Conservation (phyloP, 2,113 vertebrate genomes). For the Ursus arctos region DNA sequence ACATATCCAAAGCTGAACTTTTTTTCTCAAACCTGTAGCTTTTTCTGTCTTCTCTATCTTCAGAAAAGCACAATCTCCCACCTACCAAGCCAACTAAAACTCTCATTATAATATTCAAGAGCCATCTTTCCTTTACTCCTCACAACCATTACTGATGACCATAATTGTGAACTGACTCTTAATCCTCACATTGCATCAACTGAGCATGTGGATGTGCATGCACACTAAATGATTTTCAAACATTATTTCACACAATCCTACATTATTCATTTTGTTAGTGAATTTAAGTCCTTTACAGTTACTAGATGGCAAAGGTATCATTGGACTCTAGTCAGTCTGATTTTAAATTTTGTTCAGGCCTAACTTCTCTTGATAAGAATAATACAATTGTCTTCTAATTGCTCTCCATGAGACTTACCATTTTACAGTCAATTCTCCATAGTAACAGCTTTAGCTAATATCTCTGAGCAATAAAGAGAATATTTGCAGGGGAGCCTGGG, state of each 20-base stretch:
- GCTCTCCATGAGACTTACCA: neutral
- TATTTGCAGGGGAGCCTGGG: no score
- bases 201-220: neutral
- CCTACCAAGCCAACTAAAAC: neutral
- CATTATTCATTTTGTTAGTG: neutral
- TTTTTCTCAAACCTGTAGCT: neutral
- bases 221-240: neutral
- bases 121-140: neutral
- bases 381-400: neutral
- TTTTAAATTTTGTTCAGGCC: neutral
- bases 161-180: neutral
- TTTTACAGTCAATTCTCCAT: neutral
- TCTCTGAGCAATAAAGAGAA: neutral
- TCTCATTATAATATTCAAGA: neutral
- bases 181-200: neutral
- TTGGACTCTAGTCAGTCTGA: neutral
- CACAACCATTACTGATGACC: neutral
- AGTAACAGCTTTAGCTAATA: neutral
- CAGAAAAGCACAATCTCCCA: neutral
- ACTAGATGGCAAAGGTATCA: neutral
- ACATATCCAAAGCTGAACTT: neutral
- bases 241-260: neutral
- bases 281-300: neutral
- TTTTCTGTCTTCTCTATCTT: neutral
- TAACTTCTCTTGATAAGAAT: neutral